Percentiles rank a stretch among this genome's conserved stretches.
Conservation (phyloP, 1,140 invertebrate species). For the Dendroctonus ponderosae region DNA sequence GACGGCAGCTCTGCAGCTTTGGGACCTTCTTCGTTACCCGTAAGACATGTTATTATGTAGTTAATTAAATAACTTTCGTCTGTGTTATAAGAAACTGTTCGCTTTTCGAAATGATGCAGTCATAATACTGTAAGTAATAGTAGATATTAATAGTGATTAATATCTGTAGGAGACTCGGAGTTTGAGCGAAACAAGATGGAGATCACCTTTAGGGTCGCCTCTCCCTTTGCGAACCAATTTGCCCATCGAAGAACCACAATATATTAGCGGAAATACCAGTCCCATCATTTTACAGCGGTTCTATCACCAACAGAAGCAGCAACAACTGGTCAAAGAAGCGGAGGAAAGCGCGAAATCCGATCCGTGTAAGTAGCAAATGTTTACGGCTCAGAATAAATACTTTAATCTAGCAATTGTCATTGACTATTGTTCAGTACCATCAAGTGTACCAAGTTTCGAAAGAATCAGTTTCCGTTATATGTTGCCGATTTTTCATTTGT, state of each 20-base stretch:
- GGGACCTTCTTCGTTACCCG: conserved; percentile 29
- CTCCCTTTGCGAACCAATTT: conserved; percentile 39
- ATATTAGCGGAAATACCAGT: conserved; percentile 59
- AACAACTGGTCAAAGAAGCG: conserved; percentile 49
- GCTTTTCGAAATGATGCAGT: too few relatives aligned
- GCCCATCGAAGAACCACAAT: conserved; percentile 39
- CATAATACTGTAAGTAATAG: too few relatives aligned
- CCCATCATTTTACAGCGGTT: conserved; percentile 63
- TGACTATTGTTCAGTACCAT: too few relatives aligned
- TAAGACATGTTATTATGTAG: conserved; percentile 6
- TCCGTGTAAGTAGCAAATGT: conserved; percentile 30
- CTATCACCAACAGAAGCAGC: conserved; percentile 63
- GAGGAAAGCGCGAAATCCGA: conserved; percentile 46
- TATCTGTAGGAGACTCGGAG: conserved; percentile 20
- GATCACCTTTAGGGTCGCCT: conserved; percentile 44
- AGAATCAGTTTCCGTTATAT: too few relatives aligned
- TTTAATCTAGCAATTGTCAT: too few relatives aligned
- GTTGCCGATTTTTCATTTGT: not conserved
- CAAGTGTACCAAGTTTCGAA: too few relatives aligned
- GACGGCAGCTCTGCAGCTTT: conserved; percentile 6
- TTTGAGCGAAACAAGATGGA: conserved; percentile 39
- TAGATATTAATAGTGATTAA: too few relatives aligned
- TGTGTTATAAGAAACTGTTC: not conserved
- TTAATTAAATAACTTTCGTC: not conserved
- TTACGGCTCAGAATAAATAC: too few relatives aligned